These are phyloP conservation scores for Prostheceraeus crozeri DNA, from an alignment of 2,888 invertebrate species.

Conservation along the genomic window DNA sequence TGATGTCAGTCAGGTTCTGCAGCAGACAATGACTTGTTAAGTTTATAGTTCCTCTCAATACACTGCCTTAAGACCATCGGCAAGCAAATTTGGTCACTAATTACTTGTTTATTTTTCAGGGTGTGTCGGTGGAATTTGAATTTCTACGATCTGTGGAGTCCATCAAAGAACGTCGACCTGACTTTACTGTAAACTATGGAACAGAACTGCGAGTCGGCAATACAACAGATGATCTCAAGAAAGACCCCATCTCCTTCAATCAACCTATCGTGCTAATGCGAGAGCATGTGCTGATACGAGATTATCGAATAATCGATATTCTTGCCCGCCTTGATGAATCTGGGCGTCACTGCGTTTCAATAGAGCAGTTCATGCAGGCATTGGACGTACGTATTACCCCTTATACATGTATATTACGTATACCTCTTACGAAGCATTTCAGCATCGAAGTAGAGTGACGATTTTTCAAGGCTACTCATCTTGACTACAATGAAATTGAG, in stretches of 20 bases:
- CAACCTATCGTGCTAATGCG: constrained; percentile 47
- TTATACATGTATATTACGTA: too few species aligned
- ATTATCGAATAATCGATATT: constrained; percentile 47
- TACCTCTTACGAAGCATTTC: too few species aligned
- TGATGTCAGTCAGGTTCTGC: constrained; percentile 47
- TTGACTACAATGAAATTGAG: too few species aligned
- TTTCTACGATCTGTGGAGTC: constrained; percentile 50
- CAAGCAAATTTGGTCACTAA: neutral
- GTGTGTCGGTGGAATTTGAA: constrained; percentile 54
- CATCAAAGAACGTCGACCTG: constrained; percentile 46
- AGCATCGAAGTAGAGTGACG: too few species aligned
- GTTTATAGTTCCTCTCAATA: too few species aligned
- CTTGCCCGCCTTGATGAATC: constrained; percentile 47
- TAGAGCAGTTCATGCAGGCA: constrained; percentile 48
- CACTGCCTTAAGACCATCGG: neutral
- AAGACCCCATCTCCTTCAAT: constrained; percentile 48
- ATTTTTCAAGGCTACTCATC: too few species aligned
- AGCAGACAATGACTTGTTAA: too few species aligned
- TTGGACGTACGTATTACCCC: constrained; percentile 49
- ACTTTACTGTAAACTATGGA: constrained; percentile 45
- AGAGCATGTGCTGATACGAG: constrained; percentile 53
- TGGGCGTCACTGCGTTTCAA: constrained; percentile 44
- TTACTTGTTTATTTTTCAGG: constrained; percentile 43
- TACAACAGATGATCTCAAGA: constrained; percentile 51
- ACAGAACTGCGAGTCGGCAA: constrained; percentile 52